Base-by-base conservation (phyloP, 1,140 invertebrate genomes). In the Himalopsyche phryganea region DNA sequence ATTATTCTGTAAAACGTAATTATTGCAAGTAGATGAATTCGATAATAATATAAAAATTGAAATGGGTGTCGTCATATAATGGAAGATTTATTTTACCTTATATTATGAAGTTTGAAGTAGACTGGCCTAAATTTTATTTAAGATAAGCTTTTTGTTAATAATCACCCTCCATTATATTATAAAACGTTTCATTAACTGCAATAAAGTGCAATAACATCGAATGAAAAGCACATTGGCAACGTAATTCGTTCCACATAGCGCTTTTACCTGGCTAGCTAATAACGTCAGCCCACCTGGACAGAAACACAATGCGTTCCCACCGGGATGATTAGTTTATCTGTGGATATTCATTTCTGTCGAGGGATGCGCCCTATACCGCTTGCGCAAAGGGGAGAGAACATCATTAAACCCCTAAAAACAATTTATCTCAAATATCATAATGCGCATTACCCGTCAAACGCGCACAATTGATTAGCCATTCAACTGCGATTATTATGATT, bases 341-440 rank as follows among this genome's bases (percentile, higher is more conserved):
- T 13, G 50, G 38, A 38, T 40, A 40, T 40, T 13, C 38, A 15
- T 40, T 40, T 38, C 14, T 28, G 23, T 9, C 4, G 38, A 40
- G 32, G 14, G 50, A 44, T 23, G 35, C 28, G 13, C 40, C 50
- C 50, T 14, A 40, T 3, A 3, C 38, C 15, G n/a, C 5, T 11
- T 3, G n/a, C 18, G 1, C 17, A n/a, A 11, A 13, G 20, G 40
- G 18, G 11, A 2, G 41, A 15, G 20, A 23, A 15, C 10, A 41
- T 42, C 50, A 53, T 53, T 53, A 53, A 53, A 53, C 15, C 20
- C 40, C 42, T 36, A 36, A 54, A 54, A 54, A 54, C 52, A 54
- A 54, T 54, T 54, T 54, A 54, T 54, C 23, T 17, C 13, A 13
- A 20, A 36, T 15, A 40, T 11, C 38, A 40, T 40, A 40, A 40